Percentiles rank a stretch among this genome's conserved stretches.
Conservation (phyloP, 2,888 invertebrate genomes). For the Dryocosmus kuriphilus region DNA sequence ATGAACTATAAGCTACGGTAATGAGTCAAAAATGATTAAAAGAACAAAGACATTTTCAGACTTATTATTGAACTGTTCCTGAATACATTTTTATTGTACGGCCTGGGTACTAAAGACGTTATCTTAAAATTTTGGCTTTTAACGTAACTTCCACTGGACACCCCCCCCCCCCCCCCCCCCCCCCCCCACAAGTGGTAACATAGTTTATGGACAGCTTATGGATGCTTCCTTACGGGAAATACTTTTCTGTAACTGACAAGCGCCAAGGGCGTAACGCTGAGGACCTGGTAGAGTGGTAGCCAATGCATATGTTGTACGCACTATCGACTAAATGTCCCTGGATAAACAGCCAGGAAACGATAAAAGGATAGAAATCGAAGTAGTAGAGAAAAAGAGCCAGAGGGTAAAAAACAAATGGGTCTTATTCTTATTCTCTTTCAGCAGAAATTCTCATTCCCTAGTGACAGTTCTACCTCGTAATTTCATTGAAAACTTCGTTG, state of each 20-base stretch:
- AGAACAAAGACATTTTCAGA: too few species aligned
- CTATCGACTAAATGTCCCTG: background rate
- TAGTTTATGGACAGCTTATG: too few species aligned
- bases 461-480: background rate
- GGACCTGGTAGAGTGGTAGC: slow-evolving; percentile 49
- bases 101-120: too few species aligned
- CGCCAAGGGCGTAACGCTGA: slow-evolving; percentile 61
- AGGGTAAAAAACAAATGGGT: background rate
- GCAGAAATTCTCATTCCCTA: background rate
- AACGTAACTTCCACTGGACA: too few species aligned
- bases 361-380: background rate
- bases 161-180: too few species aligned
- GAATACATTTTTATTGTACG: too few species aligned
- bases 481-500: background rate
- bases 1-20: too few species aligned
- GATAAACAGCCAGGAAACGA: slow-evolving; percentile 12
- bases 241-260: slow-evolving; percentile 61
- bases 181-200: too few species aligned
- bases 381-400: background rate
- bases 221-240: too few species aligned
- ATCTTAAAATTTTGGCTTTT: too few species aligned
- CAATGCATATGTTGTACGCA: background rate
- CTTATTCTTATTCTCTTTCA: background rate
- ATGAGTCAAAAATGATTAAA: too few species aligned
- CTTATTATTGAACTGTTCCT: too few species aligned